phyloP scores from a whole-genome alignment of 2,113 vertebrate species.

The Petromus typicus region DNA sequence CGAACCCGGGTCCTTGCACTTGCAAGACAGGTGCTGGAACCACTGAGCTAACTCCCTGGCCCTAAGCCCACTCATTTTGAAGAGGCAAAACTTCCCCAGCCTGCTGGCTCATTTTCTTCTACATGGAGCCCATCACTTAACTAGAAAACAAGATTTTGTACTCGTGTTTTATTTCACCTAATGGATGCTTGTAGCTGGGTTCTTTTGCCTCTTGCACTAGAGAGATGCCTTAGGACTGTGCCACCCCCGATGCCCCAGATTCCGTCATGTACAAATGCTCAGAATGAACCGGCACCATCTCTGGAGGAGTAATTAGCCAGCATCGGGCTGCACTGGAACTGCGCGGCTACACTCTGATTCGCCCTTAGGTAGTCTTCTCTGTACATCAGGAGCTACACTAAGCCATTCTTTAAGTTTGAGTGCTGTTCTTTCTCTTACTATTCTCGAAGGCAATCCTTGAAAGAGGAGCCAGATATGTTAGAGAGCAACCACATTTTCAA shows the following conservation, averaged over 20 bases:
- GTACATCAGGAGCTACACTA: background rate
- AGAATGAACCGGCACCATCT: constrained; percentile 78
- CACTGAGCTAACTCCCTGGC: too few relatives aligned
- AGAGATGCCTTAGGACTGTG: constrained; percentile 75
- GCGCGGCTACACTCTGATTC: constrained; percentile 67
- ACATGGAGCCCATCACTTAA: constrained; percentile 51
- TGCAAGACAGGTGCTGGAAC: too few relatives aligned
- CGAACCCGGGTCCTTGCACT: too few relatives aligned
- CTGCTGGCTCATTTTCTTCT: constrained; percentile 29
- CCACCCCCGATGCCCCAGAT: constrained; percentile 80
- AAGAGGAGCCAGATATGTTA: constrained; percentile 29
- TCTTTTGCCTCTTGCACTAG: constrained; percentile 55
- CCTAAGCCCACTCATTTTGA: background rate
- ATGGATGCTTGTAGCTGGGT: constrained; percentile 60
- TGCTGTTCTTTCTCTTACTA: background rate
- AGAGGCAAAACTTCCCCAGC: background rate
- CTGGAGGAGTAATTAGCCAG: constrained; percentile 77
- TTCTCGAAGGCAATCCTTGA: background rate
- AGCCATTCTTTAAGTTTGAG: background rate
- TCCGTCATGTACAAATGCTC: constrained; percentile 82
- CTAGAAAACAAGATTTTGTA: constrained; percentile 62
- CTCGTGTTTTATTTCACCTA: constrained; percentile 66
- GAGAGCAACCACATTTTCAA: constrained; percentile 55
- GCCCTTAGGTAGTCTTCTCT: constrained; percentile 51
- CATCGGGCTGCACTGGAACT: constrained; percentile 62